These are phyloP conservation scores for Taeniopygia guttata DNA, from an alignment of 2,797 vertebrate genomes.

Conservation along the genomic window DNA sequence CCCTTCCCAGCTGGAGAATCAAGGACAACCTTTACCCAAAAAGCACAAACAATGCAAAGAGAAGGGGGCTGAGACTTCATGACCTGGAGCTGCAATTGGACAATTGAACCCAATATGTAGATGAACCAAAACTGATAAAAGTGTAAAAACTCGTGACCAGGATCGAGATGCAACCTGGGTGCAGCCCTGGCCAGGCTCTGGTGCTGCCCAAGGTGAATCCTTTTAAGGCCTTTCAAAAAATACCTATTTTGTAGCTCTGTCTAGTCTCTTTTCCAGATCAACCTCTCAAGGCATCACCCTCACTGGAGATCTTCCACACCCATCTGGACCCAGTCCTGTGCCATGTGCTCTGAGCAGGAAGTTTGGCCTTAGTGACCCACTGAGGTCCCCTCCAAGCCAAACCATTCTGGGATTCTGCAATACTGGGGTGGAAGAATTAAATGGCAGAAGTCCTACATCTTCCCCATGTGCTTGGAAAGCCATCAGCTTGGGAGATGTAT, in stretches of 20 bases:
- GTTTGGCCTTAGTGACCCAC: background rate
- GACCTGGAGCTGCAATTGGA: background rate
- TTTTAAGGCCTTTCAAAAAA: background rate
- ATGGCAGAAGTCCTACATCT: background rate
- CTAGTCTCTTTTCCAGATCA: background rate
- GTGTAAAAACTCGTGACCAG: background rate
- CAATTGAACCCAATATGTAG: background rate
- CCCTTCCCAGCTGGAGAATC: background rate
- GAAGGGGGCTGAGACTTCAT: background rate
- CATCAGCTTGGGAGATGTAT: rapidly evolving
- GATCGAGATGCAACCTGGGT: background rate
- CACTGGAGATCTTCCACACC: background rate
- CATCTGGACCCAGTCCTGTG: background rate
- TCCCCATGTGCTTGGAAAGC: rapidly evolving
- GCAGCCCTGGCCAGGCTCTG: background rate
- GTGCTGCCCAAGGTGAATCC: background rate
- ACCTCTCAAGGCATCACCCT: background rate
- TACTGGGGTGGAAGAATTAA: background rate
- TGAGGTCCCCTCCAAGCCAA: background rate
- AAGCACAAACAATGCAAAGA: background rate
- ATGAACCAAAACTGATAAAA: background rate
- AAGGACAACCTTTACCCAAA: background rate
- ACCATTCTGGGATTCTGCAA: background rate
- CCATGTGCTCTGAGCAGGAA: background rate
- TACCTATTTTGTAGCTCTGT: background rate